Conservation (phyloP, 2,888 invertebrate species). For the Zonitis immaculata region DNA sequence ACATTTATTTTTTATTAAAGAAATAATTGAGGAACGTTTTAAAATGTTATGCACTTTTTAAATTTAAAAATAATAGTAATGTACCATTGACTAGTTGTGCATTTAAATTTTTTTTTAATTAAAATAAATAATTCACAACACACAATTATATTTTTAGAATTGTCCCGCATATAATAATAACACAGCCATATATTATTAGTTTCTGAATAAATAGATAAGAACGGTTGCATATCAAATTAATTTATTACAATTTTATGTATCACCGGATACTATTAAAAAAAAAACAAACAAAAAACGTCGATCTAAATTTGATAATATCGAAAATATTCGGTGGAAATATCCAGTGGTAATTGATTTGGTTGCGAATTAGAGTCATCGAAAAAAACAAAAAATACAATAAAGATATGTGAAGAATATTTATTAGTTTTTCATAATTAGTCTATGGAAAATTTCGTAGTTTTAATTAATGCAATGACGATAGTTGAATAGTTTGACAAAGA, state of each 20-base stretch:
- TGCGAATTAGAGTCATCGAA: too few species aligned
- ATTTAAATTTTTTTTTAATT: slow-evolving; percentile 11
- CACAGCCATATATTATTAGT: slow-evolving; percentile 1
- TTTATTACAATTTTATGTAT: slow-evolving; percentile 15
- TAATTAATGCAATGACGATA: too few species aligned
- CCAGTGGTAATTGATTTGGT: too few species aligned
- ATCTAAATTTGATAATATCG: neutral
- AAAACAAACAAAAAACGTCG: too few species aligned
- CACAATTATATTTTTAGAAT: slow-evolving; percentile 10
- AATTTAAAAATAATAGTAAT: neutral
- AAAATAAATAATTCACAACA: slow-evolving; percentile 12
- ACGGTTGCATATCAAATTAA: slow-evolving; percentile 11
- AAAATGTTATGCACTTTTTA: neutral
- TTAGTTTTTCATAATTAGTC: too few species aligned
- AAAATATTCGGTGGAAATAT: neutral
- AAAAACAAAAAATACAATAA: too few species aligned
- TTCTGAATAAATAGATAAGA: slow-evolving; percentile 7
- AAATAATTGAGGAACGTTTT: neutral
- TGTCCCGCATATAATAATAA: slow-evolving; percentile 5
- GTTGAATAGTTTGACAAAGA: too few species aligned
- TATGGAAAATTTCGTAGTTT: too few species aligned
- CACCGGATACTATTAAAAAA: neutral
- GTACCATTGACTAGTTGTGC: slow-evolving; percentile 5
- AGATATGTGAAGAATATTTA: too few species aligned
- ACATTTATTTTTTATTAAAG: neutral